These are phyloP conservation scores for Erpetoichthys calabaricus DNA, from an alignment of 2,797 vertebrate species.

Conservation along the genomic window DNA sequence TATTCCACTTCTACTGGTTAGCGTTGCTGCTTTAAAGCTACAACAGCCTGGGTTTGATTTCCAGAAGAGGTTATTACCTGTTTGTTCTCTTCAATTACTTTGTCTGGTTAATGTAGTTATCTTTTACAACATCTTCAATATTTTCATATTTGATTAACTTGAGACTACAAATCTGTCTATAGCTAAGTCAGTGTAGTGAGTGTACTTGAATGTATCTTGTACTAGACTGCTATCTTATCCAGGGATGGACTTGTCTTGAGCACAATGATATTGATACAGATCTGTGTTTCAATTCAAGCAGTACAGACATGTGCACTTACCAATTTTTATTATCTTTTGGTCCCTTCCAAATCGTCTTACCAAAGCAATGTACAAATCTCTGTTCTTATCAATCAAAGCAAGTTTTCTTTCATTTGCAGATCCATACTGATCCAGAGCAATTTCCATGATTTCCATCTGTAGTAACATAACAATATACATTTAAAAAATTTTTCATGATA, in stretches of 20 bases:
- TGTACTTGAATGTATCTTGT: not conserved
- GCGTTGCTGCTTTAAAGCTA: no score
- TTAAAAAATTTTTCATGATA: conserved; percentile 10
- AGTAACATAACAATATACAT: conserved; percentile 12
- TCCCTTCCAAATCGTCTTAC: conserved; percentile 74
- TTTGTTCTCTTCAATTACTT: no score
- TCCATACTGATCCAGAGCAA: conserved; percentile 85
- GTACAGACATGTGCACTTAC: conserved; percentile 37
- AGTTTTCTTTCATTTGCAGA: conserved; percentile 76
- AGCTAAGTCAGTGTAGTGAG: not conserved
- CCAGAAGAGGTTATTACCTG: no score
- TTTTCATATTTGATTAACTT: no score
- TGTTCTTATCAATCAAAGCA: conserved; percentile 89
- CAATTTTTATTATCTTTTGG: conserved; percentile 79
- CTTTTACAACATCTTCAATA: no score
- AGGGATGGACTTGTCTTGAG: no score
- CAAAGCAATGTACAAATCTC: conserved; percentile 78
- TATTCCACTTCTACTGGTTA: no score
- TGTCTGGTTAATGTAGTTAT: no score
- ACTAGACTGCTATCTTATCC: no score
- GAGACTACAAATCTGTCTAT: not conserved
- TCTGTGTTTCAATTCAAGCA: no score
- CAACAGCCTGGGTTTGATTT: no score
- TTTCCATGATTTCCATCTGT: conserved; percentile 77
- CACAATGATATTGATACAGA: no score